Percentiles rank a stretch among this genome's conserved stretches.
phyloP scores from a whole-genome alignment of 2,113 vertebrate genomes.

The Vicugna pacos region DNA sequence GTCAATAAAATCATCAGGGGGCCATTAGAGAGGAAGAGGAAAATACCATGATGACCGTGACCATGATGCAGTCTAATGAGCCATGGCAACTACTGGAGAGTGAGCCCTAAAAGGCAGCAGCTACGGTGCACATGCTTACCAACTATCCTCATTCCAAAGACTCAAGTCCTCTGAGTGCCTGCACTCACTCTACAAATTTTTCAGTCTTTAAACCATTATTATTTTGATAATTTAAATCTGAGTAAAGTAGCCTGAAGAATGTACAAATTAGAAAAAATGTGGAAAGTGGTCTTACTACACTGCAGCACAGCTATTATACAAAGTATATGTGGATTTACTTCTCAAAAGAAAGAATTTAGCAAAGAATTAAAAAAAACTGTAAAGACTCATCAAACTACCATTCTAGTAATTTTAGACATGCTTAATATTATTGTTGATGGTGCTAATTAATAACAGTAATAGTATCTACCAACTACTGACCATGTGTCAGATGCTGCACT shows the following conservation, averaged over 20 bases:
- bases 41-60: constrained; percentile 62
- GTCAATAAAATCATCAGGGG: constrained; percentile 82
- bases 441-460: background rate
- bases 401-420: background rate
- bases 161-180: background rate
- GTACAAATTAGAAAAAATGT: background rate
- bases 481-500: background rate
- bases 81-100: background rate
- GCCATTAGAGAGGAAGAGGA: constrained; percentile 68
- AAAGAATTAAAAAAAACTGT: background rate
- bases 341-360: background rate
- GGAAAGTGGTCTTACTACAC: background rate
- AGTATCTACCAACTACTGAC: background rate
- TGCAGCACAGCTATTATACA: background rate
- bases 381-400: background rate
- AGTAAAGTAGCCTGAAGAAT: background rate
- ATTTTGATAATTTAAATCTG: background rate
- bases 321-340: background rate
- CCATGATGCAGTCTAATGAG: constrained; percentile 52
- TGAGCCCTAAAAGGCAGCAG: background rate
- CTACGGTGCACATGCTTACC: background rate
- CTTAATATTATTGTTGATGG: background rate
- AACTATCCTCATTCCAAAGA: background rate
- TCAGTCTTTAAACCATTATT: background rate
- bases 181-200: background rate